Conservation (phyloP, 2,888 invertebrate genomes). For the Dione vanillae region DNA sequence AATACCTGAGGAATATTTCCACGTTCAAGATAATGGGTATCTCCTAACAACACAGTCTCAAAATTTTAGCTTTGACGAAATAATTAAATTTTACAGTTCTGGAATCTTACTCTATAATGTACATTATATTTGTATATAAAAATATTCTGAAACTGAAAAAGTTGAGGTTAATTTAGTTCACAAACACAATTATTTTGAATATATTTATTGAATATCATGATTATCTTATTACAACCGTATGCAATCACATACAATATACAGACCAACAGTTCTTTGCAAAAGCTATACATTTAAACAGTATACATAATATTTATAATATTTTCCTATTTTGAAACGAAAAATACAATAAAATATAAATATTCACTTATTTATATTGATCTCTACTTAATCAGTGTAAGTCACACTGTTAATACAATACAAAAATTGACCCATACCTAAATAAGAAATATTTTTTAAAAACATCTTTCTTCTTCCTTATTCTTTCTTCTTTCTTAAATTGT, state of each 20-base stretch:
- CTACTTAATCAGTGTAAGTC: background rate
- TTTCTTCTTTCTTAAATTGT: too few relatives aligned
- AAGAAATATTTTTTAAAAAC: background rate
- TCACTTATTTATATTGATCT: background rate
- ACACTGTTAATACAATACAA: background rate
- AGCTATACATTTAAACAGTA: background rate
- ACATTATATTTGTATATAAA: too few relatives aligned
- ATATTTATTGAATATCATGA: slow-evolving; percentile 22
- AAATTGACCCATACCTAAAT: too few relatives aligned
- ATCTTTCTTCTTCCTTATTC: background rate
- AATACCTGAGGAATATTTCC: too few relatives aligned
- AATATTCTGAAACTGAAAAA: too few relatives aligned
- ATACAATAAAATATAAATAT: background rate
- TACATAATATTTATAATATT: slow-evolving; percentile 11
- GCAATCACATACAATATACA: slow-evolving; percentile 13
- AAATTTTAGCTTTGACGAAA: too few relatives aligned
- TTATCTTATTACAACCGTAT: slow-evolving; percentile 20
- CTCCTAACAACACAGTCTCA: too few relatives aligned
- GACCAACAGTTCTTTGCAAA: slow-evolving; percentile 15
- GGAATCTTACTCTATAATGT: too few relatives aligned
- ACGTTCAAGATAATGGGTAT: too few relatives aligned
- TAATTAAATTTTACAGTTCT: too few relatives aligned
- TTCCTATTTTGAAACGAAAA: background rate
- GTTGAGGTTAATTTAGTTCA: too few relatives aligned
- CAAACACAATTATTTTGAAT: slow-evolving; percentile 10